These are phyloP conservation scores for Palythoa grandis DNA, from an alignment of 92 coral and sea anemone species.

Conservation along the genomic window DNA sequence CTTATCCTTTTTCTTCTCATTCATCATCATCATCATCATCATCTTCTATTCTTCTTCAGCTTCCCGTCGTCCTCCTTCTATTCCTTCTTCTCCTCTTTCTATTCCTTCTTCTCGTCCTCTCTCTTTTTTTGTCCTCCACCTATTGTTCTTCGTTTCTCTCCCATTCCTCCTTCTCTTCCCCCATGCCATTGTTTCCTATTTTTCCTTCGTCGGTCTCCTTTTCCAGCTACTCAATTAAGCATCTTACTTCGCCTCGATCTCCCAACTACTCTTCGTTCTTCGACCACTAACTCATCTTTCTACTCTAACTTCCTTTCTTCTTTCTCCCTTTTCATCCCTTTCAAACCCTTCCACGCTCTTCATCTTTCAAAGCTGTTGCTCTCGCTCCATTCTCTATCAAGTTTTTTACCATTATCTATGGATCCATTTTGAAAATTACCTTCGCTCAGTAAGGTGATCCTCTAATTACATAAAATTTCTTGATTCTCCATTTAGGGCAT, in stretches of 20 bases:
- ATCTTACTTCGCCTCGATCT: neutral
- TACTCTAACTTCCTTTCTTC: too few species aligned
- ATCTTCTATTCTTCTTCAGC: too few species aligned
- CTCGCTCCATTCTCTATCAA: too few species aligned
- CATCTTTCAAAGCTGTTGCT: neutral
- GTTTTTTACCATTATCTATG: neutral
- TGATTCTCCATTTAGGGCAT: conserved; percentile 1
- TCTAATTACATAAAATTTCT: neutral
- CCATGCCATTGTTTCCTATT: neutral
- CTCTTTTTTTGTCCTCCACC: neutral
- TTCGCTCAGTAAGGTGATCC: neutral
- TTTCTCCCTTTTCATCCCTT: neutral
- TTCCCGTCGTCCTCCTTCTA: too few species aligned
- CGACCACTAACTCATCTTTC: neutral
- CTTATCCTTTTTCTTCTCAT: neutral
- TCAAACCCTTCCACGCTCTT: conserved; percentile 11
- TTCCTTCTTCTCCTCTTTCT: neutral
- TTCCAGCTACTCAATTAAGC: neutral
- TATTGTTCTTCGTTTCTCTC: neutral
- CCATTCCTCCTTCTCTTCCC: neutral
- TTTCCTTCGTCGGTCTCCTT: neutral
- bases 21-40: too few species aligned
- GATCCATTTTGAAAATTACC: neutral
- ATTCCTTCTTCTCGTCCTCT: neutral
- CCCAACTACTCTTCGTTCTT: neutral